Base-by-base conservation (phyloP, 2,888 invertebrate species). In the Coenonympha glycerion region DNA sequence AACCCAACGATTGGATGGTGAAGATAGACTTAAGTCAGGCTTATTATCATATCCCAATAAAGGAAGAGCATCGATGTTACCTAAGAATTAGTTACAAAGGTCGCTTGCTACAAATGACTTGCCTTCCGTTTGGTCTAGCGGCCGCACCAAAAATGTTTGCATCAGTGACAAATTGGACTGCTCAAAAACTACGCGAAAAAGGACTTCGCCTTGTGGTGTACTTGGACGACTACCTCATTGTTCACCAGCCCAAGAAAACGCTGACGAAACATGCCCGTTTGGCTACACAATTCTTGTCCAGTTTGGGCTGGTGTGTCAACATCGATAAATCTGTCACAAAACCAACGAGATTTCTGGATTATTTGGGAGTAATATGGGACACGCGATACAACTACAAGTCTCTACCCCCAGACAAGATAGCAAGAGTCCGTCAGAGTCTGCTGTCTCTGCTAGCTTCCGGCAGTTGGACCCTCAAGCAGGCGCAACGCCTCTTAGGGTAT, bases 1-100 rank as follows among this genome's bases (percentile, higher is more conserved):
- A n/a, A n/a, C n/a, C n/a, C n/a, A 18, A 16, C 22, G 59, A 60
- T 19, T 59, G 53, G 49, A 53, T 57, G 52, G 54, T 50, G 4
- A 59, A 59, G 9, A 15, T 60, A n/a, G 57, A 61, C 24, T 6
- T 59, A 16, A 48, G 42, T 26, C 57, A 61, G 16, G 59, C 60
- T 0, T 58, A 60, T 31, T 61, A 58, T 37, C 61, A 61, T 30
- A n/a, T 60, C 3, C 55, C 57, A 1, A 49, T 56, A 3, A 28
- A 40, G 0, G 11, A 21, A 6, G 21, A 39, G 2, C 58, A 62
- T 24, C 53, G 57, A 16, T 16, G 56, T 4, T 61, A 61, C 24
- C 45, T 60, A 34, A 40, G 54, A 18, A 21, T 57, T n/a, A 49
- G 18, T 22, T 58, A 56, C 28, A 9, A 9, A 28, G 37, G 37